These are phyloP conservation scores for Agonopterix alstromeriana DNA, from an alignment of 2,888 invertebrate genomes.

Conservation along the genomic window DNA sequence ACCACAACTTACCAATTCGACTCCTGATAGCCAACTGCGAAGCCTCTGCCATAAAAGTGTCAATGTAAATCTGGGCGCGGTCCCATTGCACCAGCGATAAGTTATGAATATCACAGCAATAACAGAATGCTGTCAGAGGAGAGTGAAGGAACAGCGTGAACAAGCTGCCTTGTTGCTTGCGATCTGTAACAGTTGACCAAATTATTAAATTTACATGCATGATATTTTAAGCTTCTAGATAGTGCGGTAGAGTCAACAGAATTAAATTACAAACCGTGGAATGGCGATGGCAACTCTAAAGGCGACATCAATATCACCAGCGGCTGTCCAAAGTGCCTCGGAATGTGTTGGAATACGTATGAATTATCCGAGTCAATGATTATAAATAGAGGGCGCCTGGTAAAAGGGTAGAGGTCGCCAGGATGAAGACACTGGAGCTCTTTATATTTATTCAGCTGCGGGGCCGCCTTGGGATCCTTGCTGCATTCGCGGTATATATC, in stretches of 20 bases:
- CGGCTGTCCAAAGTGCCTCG: constrained; percentile 93
- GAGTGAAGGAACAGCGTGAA: constrained; percentile 97
- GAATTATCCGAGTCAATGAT: constrained; percentile 98
- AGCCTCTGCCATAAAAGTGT: constrained; percentile 93
- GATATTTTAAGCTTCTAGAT: too few relatives aligned
- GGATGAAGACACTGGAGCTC: constrained; percentile 91
- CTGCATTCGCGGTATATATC: constrained; percentile 78
- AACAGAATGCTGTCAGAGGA: constrained; percentile 94
- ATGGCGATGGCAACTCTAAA: constrained; percentile 89
- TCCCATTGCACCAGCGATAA: constrained; percentile 94
- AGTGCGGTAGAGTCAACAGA: too few relatives aligned
- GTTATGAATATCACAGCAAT: constrained; percentile 91
- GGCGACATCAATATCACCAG: constrained; percentile 96
- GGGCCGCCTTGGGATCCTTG: constrained; percentile 23
- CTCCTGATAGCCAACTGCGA: constrained; percentile 88
- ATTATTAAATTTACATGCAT: too few relatives aligned
- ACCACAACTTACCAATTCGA: constrained; percentile 52
- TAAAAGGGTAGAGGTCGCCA: constrained; percentile 95
- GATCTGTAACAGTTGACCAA: constrained; percentile 76
- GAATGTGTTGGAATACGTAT: constrained; percentile 93
- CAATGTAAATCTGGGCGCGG: constrained; percentile 90
- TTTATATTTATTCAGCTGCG: constrained; percentile 46
- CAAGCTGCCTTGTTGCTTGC: constrained; percentile 87
- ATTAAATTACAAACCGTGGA: constrained; percentile 79
- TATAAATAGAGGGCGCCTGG: constrained; percentile 93